phyloP scores from a whole-genome alignment of 2,113 vertebrate genomes.

The Ia io region DNA sequence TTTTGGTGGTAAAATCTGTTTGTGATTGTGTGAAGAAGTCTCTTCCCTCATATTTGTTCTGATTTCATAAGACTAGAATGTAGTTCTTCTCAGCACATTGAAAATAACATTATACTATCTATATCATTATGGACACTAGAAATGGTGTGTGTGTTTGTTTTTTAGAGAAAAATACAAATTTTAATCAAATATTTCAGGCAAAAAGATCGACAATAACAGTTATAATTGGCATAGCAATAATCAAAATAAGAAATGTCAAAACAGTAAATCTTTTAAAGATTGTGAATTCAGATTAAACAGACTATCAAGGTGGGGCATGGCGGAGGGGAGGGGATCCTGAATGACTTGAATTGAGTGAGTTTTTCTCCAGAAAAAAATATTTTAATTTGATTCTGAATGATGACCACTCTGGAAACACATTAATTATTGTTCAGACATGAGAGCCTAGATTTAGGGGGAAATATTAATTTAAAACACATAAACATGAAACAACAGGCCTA shows the following conservation, averaged over 20 bases:
- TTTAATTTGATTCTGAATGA: background rate
- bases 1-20: background rate
- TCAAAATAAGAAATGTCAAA: too few species aligned
- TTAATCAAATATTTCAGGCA: too few species aligned
- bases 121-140: background rate
- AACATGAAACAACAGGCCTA: background rate
- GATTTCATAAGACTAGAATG: background rate
- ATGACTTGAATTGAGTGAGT: background rate
- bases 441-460: background rate
- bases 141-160: background rate
- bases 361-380: conserved; percentile 14
- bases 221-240: too few species aligned
- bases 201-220: too few species aligned
- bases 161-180: too few species aligned
- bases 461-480: background rate
- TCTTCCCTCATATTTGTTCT: background rate
- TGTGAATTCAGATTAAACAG: background rate
- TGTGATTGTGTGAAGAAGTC: background rate
- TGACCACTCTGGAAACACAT: background rate
- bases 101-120: background rate
- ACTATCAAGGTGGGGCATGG: background rate
- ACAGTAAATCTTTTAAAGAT: background rate
- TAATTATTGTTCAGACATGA: background rate
- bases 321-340: background rate
- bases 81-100: background rate